Evolutionary conservation across 1,140 invertebrate genomes (phyloP).

Genomic region (Planococcus citri): DNA sequence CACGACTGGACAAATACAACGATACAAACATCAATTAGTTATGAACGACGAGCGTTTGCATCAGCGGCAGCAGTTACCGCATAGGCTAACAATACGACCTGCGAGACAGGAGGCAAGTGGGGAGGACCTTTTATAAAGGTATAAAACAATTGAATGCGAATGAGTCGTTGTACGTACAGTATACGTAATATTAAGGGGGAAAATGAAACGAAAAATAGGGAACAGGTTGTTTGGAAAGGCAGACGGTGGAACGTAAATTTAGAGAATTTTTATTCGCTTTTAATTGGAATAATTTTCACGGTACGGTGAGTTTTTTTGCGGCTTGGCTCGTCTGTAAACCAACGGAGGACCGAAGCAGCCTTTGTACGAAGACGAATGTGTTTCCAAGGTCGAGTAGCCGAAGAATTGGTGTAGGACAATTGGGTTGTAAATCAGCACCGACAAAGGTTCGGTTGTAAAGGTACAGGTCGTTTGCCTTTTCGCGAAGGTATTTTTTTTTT

Average conservation of each 20-base stretch:
- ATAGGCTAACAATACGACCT: too few species aligned
- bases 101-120: too few species aligned
- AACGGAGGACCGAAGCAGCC: too few species aligned
- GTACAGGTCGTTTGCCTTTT: background rate
- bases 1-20: constrained; percentile 1
- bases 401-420: background rate
- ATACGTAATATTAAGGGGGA: too few species aligned
- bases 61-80: too few species aligned
- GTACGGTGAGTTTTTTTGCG: background rate
- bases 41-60: too few species aligned
- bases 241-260: background rate
- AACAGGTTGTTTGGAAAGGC: background rate
- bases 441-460: too few species aligned
- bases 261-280: background rate
- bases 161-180: too few species aligned
- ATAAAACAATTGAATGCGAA: too few species aligned
- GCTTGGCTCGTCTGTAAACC: too few species aligned
- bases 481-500: background rate
- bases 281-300: constrained; percentile 7
- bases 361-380: background rate
- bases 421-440: background rate
- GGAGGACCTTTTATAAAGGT: background rate
- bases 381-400: background rate
- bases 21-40: background rate
- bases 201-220: background rate